These are phyloP conservation scores for Myanophis thanlyinensis DNA, from an alignment of 2,113 vertebrate species.

Conservation along the genomic window DNA sequence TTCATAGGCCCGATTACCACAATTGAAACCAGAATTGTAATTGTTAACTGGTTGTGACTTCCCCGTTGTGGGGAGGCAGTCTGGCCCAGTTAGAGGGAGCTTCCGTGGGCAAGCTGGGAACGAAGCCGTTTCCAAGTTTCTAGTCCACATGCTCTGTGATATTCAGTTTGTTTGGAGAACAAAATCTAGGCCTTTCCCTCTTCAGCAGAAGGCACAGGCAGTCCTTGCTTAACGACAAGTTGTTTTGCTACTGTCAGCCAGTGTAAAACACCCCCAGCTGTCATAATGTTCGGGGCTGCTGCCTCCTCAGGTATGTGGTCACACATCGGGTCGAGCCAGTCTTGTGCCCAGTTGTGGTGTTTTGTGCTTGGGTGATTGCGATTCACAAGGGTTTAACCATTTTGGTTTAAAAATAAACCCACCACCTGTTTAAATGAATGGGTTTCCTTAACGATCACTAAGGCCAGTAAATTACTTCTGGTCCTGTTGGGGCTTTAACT, in stretches of 20 bases:
- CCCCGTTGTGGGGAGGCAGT: neutral
- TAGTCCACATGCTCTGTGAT: neutral
- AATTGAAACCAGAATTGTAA: neutral
- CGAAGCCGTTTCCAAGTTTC: neutral
- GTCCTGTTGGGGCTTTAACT: neutral
- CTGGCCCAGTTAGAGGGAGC: neutral
- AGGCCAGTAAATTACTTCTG: neutral
- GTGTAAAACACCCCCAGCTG: neutral
- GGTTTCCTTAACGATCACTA: neutral
- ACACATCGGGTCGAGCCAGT: too few species aligned
- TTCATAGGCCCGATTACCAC: neutral
- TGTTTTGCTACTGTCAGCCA: neutral
- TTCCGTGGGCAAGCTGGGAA: neutral
- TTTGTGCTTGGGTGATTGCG: neutral
- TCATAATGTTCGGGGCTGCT: too few species aligned
- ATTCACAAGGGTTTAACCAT: neutral
- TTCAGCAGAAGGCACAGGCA: neutral
- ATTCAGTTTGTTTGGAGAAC: neutral
- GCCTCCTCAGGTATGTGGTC: too few species aligned
- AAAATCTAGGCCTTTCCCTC: neutral
- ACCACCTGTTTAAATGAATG: neutral
- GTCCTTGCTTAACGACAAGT: neutral
- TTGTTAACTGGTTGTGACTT: neutral
- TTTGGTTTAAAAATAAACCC: neutral
- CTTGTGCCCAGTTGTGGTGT: neutral